These are phyloP conservation scores for Suricata suricatta DNA, from an alignment of 2,113 vertebrate species.

Conservation along the genomic window DNA sequence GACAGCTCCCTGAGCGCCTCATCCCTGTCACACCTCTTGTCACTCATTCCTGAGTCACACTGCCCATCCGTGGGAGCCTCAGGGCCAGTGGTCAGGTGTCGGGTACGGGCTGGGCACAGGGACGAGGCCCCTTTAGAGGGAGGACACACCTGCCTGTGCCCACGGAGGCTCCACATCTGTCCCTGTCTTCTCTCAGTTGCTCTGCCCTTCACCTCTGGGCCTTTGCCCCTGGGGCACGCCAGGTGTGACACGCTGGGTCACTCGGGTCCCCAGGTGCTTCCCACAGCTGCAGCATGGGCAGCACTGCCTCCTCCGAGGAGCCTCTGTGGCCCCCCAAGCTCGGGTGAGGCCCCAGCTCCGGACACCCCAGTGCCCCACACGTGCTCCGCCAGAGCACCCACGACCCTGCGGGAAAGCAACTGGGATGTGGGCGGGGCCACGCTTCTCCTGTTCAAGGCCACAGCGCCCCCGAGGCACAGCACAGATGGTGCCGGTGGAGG, in stretches of 20 bases:
- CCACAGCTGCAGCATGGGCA: accelerated
- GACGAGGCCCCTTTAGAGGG: not conserved
- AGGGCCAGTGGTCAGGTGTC: not conserved
- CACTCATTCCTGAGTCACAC: accelerated
- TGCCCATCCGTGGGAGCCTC: not conserved
- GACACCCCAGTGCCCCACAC: not conserved
- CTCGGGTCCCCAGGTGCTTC: not conserved
- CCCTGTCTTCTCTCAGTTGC: not conserved
- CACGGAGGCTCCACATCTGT: accelerated
- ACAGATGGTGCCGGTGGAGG: accelerated
- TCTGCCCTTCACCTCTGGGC: not conserved
- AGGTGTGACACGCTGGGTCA: accelerated
- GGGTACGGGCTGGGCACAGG: accelerated
- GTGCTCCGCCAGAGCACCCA: accelerated
- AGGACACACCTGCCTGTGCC: not conserved
- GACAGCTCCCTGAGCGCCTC: not conserved
- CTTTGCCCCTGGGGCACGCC: accelerated
- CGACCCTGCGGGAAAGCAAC: not conserved
- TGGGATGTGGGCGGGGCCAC: accelerated
- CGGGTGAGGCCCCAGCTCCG: not conserved
- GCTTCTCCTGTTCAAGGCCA: not conserved
- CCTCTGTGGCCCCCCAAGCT: accelerated
- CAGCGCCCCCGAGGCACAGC: accelerated
- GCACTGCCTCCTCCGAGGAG: not conserved
- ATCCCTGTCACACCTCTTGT: accelerated